phyloP scores from a whole-genome alignment of 2,113 vertebrate species.

The Triplophysa siluroides region DNA sequence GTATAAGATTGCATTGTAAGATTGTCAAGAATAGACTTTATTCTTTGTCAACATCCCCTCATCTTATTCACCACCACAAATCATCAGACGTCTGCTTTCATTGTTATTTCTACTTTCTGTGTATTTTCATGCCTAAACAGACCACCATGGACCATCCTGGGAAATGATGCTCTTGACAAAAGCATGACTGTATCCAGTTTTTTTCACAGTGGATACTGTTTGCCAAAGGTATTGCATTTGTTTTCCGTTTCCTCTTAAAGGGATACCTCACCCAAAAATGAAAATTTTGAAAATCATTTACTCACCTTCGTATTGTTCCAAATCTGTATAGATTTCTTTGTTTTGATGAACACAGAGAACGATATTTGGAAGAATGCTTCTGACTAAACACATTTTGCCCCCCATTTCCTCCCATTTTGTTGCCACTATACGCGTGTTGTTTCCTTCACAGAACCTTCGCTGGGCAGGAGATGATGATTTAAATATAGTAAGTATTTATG shows the following conservation, averaged over 20 bases:
- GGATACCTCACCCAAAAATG: no score
- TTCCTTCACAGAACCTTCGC: slow-evolving; percentile 27
- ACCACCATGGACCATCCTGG: slow-evolving; percentile 28
- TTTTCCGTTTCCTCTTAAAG: neutral
- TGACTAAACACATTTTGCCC: no score
- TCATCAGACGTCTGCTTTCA: neutral
- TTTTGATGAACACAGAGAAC: no score
- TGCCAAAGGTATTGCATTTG: slow-evolving; percentile 28
- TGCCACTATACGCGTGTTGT: neutral
- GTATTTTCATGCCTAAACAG: neutral
- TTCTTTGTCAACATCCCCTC: neutral
- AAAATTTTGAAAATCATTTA: no score
- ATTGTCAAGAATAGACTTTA: no score
- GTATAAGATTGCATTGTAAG: no score
- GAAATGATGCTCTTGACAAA: slow-evolving; percentile 31
- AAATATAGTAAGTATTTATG: slow-evolving; percentile 46
- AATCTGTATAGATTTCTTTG: no score
- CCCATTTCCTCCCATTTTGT: no score
- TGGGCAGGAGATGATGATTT: slow-evolving; percentile 47
- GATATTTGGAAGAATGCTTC: no score
- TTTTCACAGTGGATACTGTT: slow-evolving; percentile 45
- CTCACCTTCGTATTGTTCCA: no score
- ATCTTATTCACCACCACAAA: neutral
- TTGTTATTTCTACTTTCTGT: neutral
- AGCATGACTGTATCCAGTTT: slow-evolving; percentile 43